A percentile compares a stretch with the other conserved stretches of the same genome.
Conservation (phyloP, 2,888 invertebrate genomes). For the Cecidostiba fungosa region DNA sequence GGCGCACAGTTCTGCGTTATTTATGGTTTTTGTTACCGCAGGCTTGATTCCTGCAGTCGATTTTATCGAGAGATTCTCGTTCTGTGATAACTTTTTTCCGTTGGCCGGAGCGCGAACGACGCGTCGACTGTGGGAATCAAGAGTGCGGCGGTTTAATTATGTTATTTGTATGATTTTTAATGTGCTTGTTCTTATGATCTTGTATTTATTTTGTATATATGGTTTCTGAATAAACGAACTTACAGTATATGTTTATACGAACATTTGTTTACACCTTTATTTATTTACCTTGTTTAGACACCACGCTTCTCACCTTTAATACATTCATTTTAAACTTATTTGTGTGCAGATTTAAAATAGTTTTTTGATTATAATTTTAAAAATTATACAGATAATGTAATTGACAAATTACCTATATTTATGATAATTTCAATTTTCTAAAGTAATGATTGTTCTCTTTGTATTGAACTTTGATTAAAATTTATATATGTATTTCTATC, state of each 20-base stretch:
- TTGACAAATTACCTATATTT: not conserved
- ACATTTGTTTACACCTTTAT: slow-evolving; percentile 40
- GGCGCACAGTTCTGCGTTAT: not conserved
- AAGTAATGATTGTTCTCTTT: no score
- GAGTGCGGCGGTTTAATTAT: not conserved
- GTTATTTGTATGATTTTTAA: slow-evolving; percentile 41
- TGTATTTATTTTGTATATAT: slow-evolving; percentile 37
- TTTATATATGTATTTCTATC: no score
- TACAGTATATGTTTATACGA: slow-evolving; percentile 3
- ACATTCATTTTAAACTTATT: not conserved
- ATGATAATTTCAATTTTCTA: no score
- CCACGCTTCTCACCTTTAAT: not conserved
- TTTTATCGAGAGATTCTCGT: not conserved
- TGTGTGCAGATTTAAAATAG: not conserved
- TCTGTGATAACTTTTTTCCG: slow-evolving; percentile 22
- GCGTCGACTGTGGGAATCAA: slow-evolving; percentile 30
- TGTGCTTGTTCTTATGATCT: slow-evolving; percentile 38
- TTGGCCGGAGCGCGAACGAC: not conserved
- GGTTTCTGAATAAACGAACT: slow-evolving; percentile 36
- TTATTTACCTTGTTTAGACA: slow-evolving; percentile 39
- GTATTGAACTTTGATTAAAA: no score
- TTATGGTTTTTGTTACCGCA: not conserved
- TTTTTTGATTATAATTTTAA: not conserved
- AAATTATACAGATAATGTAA: slow-evolving; percentile 21
- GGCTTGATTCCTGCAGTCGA: slow-evolving; percentile 39